Percentiles rank a stretch among this genome's conserved stretches.
phyloP scores from a whole-genome alignment of 2,888 invertebrate genomes.

The Tuberolachnus salignus region DNA sequence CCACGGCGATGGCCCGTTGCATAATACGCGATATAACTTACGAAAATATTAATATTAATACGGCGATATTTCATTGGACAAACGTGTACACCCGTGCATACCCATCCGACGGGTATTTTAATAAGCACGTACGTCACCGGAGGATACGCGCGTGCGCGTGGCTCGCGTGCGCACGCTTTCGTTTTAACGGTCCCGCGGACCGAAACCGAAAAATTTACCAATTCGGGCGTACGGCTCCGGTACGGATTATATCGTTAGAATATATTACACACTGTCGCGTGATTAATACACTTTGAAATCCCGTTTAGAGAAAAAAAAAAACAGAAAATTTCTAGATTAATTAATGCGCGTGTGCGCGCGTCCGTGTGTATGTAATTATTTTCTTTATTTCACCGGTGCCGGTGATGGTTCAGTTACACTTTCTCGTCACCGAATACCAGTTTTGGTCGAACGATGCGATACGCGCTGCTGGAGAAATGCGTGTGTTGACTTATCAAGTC shows the following conservation, averaged over 20 bases:
- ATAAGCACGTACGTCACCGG: conserved; percentile 35
- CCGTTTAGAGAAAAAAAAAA: too few species aligned
- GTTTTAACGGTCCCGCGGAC: neutral
- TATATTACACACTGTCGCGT: neutral
- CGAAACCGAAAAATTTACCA: conserved; percentile 25
- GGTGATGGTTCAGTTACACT: conserved; percentile 38
- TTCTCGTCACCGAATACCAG: conserved; percentile 51
- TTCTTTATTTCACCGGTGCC: conserved; percentile 32
- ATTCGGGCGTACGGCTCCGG: neutral
- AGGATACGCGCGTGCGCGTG: neutral
- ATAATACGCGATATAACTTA: conserved; percentile 24
- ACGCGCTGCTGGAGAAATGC: conserved; percentile 34
- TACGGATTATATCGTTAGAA: too few species aligned
- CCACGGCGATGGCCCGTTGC: conserved; percentile 8
- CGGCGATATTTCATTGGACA: conserved; percentile 41
- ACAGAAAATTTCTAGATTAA: conserved; percentile 30
- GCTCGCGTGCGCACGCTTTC: conserved; percentile 6
- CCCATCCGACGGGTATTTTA: conserved; percentile 1
- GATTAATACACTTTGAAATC: conserved; percentile 18
- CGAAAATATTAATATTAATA: too few species aligned
- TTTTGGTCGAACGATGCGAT: conserved; percentile 42
- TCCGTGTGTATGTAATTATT: neutral
- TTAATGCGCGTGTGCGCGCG: neutral
- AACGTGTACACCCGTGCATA: neutral
- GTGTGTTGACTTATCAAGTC: too few species aligned